phyloP scores from a whole-genome alignment of 2,797 vertebrate species.

The Thripadectes ignobilis region DNA sequence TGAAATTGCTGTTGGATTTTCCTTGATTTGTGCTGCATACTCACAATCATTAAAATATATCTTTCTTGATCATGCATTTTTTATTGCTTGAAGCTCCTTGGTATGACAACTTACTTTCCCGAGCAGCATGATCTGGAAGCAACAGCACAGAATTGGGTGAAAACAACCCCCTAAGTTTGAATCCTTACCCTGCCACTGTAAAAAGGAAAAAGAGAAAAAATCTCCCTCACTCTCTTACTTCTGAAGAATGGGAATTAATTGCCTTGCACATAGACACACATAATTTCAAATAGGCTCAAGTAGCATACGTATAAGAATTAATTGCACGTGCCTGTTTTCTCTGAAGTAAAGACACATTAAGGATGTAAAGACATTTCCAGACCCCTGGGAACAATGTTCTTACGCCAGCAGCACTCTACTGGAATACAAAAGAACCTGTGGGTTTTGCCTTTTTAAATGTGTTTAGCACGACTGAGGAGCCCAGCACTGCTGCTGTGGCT shows the following conservation, averaged over 20 bases:
- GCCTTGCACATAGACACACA: background rate
- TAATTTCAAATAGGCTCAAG: background rate
- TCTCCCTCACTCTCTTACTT: background rate
- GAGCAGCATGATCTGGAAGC: background rate
- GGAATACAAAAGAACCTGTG: slow-evolving; percentile 24
- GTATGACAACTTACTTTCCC: background rate
- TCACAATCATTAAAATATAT: background rate
- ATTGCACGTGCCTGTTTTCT: background rate
- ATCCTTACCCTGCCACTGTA: background rate
- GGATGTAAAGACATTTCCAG: slow-evolving; percentile 28
- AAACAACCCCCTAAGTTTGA: background rate
- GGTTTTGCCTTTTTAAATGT: background rate
- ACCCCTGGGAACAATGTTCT: slow-evolving; percentile 1
- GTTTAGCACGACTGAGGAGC: background rate
- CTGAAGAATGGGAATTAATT: background rate
- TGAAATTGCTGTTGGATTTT: background rate
- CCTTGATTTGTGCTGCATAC: background rate
- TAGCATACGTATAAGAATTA: background rate
- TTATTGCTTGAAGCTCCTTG: background rate
- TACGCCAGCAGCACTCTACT: background rate
- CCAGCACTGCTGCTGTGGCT: background rate
- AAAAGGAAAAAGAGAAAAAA: background rate
- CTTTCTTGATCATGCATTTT: background rate
- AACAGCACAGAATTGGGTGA: background rate
- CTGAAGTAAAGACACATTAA: slow-evolving; percentile 40